phyloP scores from a whole-genome alignment of 2,888 invertebrate genomes.

The Proisotoma minuta region DNA sequence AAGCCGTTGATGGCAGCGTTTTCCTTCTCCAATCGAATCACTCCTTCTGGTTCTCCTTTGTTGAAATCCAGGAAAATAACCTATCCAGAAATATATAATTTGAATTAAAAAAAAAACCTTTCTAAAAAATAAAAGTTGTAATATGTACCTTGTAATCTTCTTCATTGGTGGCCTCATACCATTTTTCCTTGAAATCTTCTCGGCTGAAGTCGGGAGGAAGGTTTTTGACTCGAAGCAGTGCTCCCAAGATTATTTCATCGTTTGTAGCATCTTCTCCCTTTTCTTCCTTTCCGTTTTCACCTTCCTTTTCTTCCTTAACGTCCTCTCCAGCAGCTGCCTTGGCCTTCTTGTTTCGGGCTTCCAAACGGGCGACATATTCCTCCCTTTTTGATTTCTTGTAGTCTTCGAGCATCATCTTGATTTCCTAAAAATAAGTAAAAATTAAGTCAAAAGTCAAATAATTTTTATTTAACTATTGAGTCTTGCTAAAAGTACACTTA shows the following conservation, averaged over 20 bases:
- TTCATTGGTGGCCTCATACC: constrained; percentile 59
- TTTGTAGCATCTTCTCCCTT: constrained; percentile 50
- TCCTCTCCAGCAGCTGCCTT: constrained; percentile 48
- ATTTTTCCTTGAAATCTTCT: constrained; percentile 68
- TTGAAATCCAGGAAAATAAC: constrained; percentile 71
- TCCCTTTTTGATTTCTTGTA: constrained; percentile 49
- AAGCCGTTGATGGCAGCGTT: constrained; percentile 59
- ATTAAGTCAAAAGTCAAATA: background rate
- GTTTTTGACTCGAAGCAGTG: constrained; percentile 67
- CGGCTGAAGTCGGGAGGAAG: constrained; percentile 58
- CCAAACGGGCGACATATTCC: constrained; percentile 49
- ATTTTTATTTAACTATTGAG: background rate
- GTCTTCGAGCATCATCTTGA: constrained; percentile 50
- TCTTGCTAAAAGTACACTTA: constrained; percentile 12
- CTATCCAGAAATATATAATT: constrained; percentile 22
- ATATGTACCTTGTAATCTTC: constrained; percentile 51
- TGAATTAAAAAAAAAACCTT: background rate
- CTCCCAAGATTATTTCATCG: constrained; percentile 62
- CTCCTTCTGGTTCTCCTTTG: constrained; percentile 68
- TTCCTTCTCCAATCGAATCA: constrained; percentile 66
- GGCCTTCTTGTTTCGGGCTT: constrained; percentile 46
- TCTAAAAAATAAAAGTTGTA: background rate
- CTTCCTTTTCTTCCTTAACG: constrained; percentile 23
- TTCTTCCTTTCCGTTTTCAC: constrained; percentile 27
- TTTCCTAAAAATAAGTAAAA: constrained; percentile 52